Evolutionary conservation across 1,140 invertebrate species (phyloP), one percentile per base, ranked within the genome.

Genomic region (Atta texana): DNA sequence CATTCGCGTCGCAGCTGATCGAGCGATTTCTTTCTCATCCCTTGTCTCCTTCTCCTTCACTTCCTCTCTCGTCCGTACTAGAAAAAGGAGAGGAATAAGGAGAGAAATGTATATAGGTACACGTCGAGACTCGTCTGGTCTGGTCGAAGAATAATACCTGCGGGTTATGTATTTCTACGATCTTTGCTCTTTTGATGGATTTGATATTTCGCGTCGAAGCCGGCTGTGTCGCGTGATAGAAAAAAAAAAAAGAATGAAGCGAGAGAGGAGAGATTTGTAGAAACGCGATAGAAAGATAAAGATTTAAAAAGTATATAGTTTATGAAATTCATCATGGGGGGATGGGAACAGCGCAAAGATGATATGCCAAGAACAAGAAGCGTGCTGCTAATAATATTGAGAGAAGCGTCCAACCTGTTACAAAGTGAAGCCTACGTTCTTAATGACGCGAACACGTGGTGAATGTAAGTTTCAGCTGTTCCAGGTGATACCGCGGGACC

Each of bases 381-480:
- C 55, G 39, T 39, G 24, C 66, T 71, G 77, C 49, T 71, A 69
- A 68, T 61, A 81, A 55, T 44, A n/a, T 39, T 16, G 31, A 81
- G 64, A 81, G 76, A 3, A 55, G 77, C 80, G 55, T 63, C 80
- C 80, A 84, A 84, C 80, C 80, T 84, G 80, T 75, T 71, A 63
- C 63, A 77, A 75, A 61, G 53, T 55, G 28, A 49, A 69, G 57
- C 24, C 64, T 49, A 49, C 63, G 51, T 21, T 69, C 66, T 63
- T 76, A 76, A 88, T 88, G 82, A 88, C 81, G 57, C 16, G 53
- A 87, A 69, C 86, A 89, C 88, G 86, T 87, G 88, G 68, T 87
- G 28, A 76, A 71, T 64, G 77, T 69, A 53, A 84, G 77, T 76
- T 89, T 87, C 88, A 89, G 88, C 88, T 89, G 88, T 89, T 80